Percentiles rank a stretch among this genome's conserved stretches.
phyloP scores from a whole-genome alignment of 2,113 vertebrate species.

The Candoia aspera region DNA sequence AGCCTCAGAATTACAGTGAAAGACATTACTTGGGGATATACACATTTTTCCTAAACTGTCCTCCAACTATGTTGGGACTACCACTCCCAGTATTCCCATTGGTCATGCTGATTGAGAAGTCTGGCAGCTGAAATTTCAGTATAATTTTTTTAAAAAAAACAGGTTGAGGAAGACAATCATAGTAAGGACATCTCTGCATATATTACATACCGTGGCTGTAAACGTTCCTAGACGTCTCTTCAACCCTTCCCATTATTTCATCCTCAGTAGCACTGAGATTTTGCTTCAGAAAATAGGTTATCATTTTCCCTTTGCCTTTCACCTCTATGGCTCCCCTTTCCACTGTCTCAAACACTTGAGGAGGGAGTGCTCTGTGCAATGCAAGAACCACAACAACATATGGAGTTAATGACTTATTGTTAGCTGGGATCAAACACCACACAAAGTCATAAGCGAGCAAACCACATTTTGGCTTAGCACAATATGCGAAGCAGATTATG shows the following conservation, averaged over 20 bases:
- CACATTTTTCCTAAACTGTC: neutral
- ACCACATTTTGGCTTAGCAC: neutral
- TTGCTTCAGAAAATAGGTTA: slow-evolving; percentile 77
- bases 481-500: neutral
- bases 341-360: slow-evolving; percentile 73
- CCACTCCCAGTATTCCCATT: neutral
- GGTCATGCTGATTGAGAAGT: neutral
- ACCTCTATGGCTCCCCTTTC: slow-evolving; percentile 78
- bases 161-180: neutral
- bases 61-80: neutral
- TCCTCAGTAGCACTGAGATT: slow-evolving; percentile 74
- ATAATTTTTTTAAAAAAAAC: neutral
- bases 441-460: neutral
- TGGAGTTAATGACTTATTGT: neutral
- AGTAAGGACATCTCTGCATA: neutral
- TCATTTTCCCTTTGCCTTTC: slow-evolving; percentile 83
- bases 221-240: slow-evolving; percentile 31
- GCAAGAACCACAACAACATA: neutral
- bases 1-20: neutral
- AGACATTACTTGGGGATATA: neutral
- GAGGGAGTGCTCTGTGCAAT: slow-evolving; percentile 70
- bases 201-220: slow-evolving; percentile 7
- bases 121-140: neutral
- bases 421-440: neutral
- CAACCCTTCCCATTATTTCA: slow-evolving; percentile 74